phyloP scores from a whole-genome alignment of 2,888 invertebrate genomes.

The Euphydryas editha region DNA sequence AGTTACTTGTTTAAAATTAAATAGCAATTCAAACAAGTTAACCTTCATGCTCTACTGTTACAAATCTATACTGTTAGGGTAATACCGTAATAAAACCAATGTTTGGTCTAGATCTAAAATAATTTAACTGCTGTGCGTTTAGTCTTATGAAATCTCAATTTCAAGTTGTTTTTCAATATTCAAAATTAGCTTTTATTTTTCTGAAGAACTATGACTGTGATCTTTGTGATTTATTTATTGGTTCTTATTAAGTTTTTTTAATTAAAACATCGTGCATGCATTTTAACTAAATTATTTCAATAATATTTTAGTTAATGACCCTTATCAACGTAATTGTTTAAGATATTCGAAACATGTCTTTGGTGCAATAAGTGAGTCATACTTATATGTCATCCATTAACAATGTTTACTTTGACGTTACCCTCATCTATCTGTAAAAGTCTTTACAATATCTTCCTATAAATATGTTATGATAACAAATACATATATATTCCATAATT shows the following conservation, averaged over 20 bases:
- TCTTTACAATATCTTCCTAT: not conserved
- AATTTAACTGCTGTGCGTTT: not conserved
- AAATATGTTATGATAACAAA: no score
- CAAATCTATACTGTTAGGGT: conserved; percentile 22
- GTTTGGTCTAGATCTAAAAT: conserved; percentile 24
- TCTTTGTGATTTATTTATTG: no score
- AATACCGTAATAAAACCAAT: conserved; percentile 21
- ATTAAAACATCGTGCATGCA: not conserved
- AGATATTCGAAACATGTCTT: not conserved
- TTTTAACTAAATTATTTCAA: not conserved
- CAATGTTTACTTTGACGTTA: conserved; percentile 33
- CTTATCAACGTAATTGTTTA: not conserved
- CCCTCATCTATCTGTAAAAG: conserved; percentile 22
- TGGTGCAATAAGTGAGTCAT: conserved; percentile 13
- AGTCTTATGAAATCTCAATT: conserved; percentile 2
- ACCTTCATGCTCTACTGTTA: conserved; percentile 26
- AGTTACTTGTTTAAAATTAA: conserved; percentile 17
- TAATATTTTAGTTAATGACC: conserved; percentile 2
- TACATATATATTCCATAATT: no score
- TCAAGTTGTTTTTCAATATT: no score
- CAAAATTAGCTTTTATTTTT: no score
- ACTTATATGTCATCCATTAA: conserved; percentile 23
- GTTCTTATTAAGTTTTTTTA: no score
- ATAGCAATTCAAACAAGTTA: conserved; percentile 22
- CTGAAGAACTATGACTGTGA: no score